Evolutionary conservation across 1,140 invertebrate species (phyloP), one percentile per base, ranked within the genome.

Genomic region (Drosophila lacertosa): DNA sequence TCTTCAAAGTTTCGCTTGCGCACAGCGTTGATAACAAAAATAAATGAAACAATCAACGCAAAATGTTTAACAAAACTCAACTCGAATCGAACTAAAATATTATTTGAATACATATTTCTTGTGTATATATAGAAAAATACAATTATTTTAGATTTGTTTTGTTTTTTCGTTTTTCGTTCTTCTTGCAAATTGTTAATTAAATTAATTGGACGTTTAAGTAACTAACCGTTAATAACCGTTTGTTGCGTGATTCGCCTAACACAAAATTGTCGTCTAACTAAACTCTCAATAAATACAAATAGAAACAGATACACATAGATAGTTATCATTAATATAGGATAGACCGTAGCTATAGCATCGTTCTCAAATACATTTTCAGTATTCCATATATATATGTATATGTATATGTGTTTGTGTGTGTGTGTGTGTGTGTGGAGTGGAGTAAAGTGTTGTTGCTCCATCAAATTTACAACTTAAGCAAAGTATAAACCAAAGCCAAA

Each of bases 401-500:
- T 47, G 50, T 37, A 20, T 24, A 24, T 55, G 35, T 16, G 9
- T 29, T 0, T 40, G 50, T 37, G n/a, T 40, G 9, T 13, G 20
- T 39, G 9, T 54, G 16, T 39, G 18, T 37, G 6, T 48, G 7
- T 50, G 13, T 29, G 47, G 47, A 16, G 54, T 40, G 22, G 37
- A 22, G 26, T n/a, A n/a, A n/a, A n/a, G n/a, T n/a, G 10, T 4
- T 22, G 20, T 5, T 24, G 20, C 37, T 65, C 35, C 59, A 72
- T 84, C 76, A 58, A 77, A 67, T 77, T 89, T 91, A 91, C 77
- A 91, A 90, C 77, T 91, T 91, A 83, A 91, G 90, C 81, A 91
- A 74, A 77, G 90, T 91, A 82, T 91, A 91, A 91, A 91, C 89
- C 79, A 91, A 91, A 78, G 90, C 89, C 75, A 91, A 83, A 89